These are phyloP conservation scores for Hesperophylax magnus DNA, from an alignment of 1,140 invertebrate species.

Conservation along the genomic window DNA sequence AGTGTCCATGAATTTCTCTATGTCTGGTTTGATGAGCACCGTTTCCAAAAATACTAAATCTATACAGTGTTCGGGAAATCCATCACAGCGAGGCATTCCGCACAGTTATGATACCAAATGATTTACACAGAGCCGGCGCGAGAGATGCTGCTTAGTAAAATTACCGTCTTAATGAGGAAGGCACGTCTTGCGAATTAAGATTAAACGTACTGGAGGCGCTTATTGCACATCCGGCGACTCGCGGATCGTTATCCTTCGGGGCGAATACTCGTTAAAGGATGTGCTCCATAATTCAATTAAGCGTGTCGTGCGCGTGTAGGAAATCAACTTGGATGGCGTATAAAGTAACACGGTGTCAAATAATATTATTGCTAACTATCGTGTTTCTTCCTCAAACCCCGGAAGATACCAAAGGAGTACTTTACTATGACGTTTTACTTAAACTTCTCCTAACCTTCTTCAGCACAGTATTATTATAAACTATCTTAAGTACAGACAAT, in stretches of 20 bases:
- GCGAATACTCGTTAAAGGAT: not conserved
- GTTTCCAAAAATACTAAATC: too few species aligned
- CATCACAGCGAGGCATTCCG: not conserved
- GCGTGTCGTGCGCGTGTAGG: not conserved
- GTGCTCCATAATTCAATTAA: constrained; percentile 24
- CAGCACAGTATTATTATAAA: too few species aligned
- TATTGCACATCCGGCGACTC: constrained; percentile 44
- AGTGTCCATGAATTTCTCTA: too few species aligned
- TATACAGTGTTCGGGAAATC: not conserved
- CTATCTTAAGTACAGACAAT: too few species aligned
- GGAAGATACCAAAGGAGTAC: too few species aligned
- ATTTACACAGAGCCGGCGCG: not conserved
- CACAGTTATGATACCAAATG: not conserved
- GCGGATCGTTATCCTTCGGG: constrained; percentile 7
- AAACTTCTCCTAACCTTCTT: too few species aligned
- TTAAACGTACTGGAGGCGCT: constrained; percentile 22
- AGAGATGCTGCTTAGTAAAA: constrained; percentile 45
- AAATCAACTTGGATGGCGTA: not conserved
- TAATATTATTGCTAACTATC: not conserved
- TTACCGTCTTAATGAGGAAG: constrained; percentile 52
- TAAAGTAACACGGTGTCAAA: not conserved
- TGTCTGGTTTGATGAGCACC: too few species aligned
- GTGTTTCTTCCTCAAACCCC: too few species aligned
- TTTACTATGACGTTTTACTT: too few species aligned
- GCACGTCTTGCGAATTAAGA: constrained; percentile 39